A percentile compares a stretch with the other conserved stretches of the same genome.
phyloP scores from a whole-genome alignment of 2,888 invertebrate species.

The Invenusta paracnida region DNA sequence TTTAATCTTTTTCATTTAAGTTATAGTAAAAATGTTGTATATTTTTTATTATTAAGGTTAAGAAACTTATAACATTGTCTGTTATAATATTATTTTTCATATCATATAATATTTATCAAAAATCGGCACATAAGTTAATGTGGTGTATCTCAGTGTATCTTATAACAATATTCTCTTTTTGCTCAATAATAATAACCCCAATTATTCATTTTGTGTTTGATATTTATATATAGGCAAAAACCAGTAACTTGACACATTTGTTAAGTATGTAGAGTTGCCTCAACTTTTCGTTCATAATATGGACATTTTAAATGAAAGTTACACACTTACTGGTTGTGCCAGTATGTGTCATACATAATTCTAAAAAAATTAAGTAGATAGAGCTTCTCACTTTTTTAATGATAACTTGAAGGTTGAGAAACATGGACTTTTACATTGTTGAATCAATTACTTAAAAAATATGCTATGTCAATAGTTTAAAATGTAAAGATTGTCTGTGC shows the following conservation, averaged over 20 bases:
- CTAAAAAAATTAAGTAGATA: constrained; percentile 12
- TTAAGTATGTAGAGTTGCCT: not conserved
- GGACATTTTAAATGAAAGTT: constrained; percentile 10
- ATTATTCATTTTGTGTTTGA: not conserved
- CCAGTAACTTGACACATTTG: not conserved
- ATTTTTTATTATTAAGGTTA: too few relatives aligned
- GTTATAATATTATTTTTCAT: too few relatives aligned
- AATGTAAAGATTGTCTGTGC: constrained; percentile 18
- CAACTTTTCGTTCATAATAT: not conserved
- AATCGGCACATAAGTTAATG: too few relatives aligned
- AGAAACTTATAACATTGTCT: not conserved
- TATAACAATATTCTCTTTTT: too few relatives aligned
- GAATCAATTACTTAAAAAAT: not conserved
- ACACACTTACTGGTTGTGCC: not conserved
- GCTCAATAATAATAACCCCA: not conserved
- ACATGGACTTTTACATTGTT: not conserved
- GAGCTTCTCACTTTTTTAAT: not conserved
- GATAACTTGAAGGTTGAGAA: constrained; percentile 18
- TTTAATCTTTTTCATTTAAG: too few relatives aligned
- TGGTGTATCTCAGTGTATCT: too few relatives aligned
- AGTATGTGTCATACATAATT: not conserved
- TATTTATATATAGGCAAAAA: not conserved
- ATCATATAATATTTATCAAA: too few relatives aligned
- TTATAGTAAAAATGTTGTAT: too few relatives aligned
- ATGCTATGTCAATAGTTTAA: constrained; percentile 16